These are phyloP conservation scores for Cyclura pinguis DNA, from an alignment of 2,797 vertebrate genomes.

Conservation along the genomic window DNA sequence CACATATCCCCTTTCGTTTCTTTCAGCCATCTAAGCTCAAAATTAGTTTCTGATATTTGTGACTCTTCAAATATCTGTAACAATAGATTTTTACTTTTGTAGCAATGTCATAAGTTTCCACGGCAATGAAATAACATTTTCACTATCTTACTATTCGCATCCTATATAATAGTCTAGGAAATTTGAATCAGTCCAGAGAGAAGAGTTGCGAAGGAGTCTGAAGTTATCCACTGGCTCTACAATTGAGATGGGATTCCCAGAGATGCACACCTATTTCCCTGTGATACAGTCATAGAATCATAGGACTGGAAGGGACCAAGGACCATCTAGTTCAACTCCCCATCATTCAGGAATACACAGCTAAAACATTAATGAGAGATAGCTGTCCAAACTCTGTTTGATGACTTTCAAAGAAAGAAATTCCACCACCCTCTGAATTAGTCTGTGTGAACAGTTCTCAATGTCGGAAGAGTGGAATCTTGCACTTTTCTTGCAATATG, in stretches of 20 bases:
- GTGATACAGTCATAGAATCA: too few species aligned
- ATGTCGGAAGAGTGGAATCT: too few species aligned
- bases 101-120: background rate
- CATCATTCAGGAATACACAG: too few species aligned
- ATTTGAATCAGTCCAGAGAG: background rate
- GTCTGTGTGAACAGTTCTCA: too few species aligned
- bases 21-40: background rate
- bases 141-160: background rate
- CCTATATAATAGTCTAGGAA: background rate
- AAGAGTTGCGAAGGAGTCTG: background rate
- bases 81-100: background rate
- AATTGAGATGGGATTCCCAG: background rate
- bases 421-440: too few species aligned
- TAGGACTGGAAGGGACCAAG: too few species aligned
- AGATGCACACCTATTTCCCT: too few species aligned
- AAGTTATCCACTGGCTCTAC: background rate
- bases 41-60: background rate
- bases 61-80: background rate
- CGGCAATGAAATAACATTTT: slow-evolving; percentile 14
- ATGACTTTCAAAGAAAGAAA: too few species aligned
- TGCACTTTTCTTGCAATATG: too few species aligned
- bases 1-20: background rate
- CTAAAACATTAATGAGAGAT: too few species aligned
- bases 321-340: too few species aligned
- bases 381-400: too few species aligned